These are phyloP conservation scores for Pseudorasbora parva DNA, from an alignment of 2,113 vertebrate genomes.

Conservation along the genomic window DNA sequence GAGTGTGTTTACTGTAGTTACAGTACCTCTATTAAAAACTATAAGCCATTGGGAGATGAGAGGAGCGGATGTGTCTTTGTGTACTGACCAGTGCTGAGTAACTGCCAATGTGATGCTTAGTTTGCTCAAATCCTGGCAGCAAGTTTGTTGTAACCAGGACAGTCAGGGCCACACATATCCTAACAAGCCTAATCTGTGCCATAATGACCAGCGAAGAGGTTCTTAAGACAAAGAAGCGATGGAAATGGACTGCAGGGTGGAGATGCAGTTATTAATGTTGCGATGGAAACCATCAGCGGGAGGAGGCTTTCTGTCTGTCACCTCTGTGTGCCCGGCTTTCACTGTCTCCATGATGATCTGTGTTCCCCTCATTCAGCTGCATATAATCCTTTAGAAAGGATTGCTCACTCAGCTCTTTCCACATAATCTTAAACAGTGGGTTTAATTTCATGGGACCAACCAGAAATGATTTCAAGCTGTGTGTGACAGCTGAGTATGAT, in stretches of 20 bases:
- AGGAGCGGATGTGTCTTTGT: conserved; percentile 29
- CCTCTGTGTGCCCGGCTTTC: conserved; percentile 5
- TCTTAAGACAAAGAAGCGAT: conserved; percentile 4
- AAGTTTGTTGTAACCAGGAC: conserved; percentile 32
- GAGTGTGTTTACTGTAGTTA: conserved; percentile 30
- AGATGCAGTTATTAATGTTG: neutral
- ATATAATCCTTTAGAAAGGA: neutral
- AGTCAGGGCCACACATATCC: conserved; percentile 43
- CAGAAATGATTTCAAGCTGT: conserved; percentile 1
- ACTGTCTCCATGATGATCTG: neutral
- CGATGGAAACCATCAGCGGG: conserved; percentile 8
- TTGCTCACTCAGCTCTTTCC: conserved; percentile 18
- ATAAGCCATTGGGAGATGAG: neutral
- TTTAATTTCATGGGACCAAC: conserved; percentile 19
- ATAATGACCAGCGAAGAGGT: conserved; percentile 31
- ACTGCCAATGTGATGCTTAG: neutral
- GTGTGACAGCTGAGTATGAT: neutral
- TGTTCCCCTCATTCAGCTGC: conserved; percentile 12
- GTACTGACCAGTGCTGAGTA: neutral
- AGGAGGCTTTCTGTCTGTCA: conserved; percentile 23
- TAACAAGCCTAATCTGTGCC: conserved; percentile 43
- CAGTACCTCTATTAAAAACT: conserved; percentile 19
- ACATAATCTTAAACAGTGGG: neutral
- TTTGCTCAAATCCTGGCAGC: conserved; percentile 32
- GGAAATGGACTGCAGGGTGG: conserved; percentile 5